A percentile compares a stretch with the other conserved stretches of the same genome.
phyloP scores from a whole-genome alignment of 2,797 vertebrate genomes.

The Halcyon chelicuti region DNA sequence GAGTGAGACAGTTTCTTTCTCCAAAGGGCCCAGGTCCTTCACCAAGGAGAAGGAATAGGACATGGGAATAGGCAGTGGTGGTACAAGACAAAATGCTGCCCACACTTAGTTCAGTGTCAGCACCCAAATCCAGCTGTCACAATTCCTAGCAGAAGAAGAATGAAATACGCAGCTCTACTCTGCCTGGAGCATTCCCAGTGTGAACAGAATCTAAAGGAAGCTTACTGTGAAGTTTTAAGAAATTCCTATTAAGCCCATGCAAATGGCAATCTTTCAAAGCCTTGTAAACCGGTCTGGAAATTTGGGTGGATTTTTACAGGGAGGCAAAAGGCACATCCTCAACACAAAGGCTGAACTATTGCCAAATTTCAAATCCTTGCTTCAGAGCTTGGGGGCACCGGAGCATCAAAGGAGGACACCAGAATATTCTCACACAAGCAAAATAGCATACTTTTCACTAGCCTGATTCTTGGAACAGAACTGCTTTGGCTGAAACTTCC shows the following conservation, averaged over 20 bases:
- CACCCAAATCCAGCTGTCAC: background rate
- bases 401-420: slow-evolving; percentile 52
- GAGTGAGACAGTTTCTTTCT: background rate
- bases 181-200: slow-evolving; percentile 59
- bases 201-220: slow-evolving; percentile 69
- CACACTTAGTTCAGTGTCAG: slow-evolving; percentile 16
- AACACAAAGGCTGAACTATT: slow-evolving; percentile 62
- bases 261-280: slow-evolving; percentile 69
- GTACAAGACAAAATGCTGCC: slow-evolving; percentile 25
- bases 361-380: slow-evolving; percentile 66
- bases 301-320: slow-evolving; percentile 65
- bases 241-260: slow-evolving; percentile 55
- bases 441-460: slow-evolving; percentile 43
- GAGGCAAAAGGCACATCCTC: slow-evolving; percentile 57
- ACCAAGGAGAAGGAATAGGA: background rate
- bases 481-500: background rate
- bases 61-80: slow-evolving; percentile 6
- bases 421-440: slow-evolving; percentile 64
- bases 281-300: slow-evolving; percentile 65
- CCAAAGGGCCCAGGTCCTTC: background rate
- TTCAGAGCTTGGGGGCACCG: slow-evolving; percentile 63
- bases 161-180: slow-evolving; percentile 40
- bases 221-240: slow-evolving; percentile 67
- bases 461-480: slow-evolving; percentile 46
- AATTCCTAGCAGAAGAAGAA: slow-evolving; percentile 19